Base-by-base conservation (phyloP, 2,888 invertebrate species). In the Caenorhabditis imperialis region DNA sequence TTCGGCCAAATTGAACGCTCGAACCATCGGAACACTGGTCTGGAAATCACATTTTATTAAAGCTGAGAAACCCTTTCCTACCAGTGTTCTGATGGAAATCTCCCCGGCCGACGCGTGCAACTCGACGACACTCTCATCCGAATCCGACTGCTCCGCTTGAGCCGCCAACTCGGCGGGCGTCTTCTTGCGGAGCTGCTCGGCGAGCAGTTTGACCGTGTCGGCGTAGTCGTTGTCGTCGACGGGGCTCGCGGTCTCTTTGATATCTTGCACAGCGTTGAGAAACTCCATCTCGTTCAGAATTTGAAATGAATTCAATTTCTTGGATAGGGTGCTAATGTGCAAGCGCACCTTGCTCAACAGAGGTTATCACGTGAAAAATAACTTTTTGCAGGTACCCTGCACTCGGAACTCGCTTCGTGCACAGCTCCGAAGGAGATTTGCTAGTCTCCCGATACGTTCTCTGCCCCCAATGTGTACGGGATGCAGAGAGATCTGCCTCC, bases 401-500 rank as follows among this genome's bases (percentile, higher is more conserved):
- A 8, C 63, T 90, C 25, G 97, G 97, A 20, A 96, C 96, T 0
- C 92, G 98, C 40, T 99, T 99, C 90, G 95, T 96, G 2, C 98
- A 99, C 89, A 97, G 97, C 0, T 96, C 96, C 0, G 96, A 96
- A 77, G 98, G 98, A 0, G 92, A 94, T 84, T 93, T 96, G 88
- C 91, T 99, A 38, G 94, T 99, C 55, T 97, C 96, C 0, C 91
- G 98, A 10, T 89, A 97, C 61, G 93, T 97, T 75, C 94, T 96
- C 0, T 99, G 99, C 88, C 94, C 95, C 0, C 92, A 92, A 25
- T 99, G 98, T 88, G 90, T 96, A 50, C 89, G 69, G 1, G 80
- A 70, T 12, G 47, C 69, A 18, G 60, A 55, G 12, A 44, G 62
- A 37, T 33, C 30, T 45, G 53, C 45, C 16, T 61, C 60, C 10